Conservation (phyloP, 1,140 invertebrate genomes). For the Drosophila kepulauana region DNA sequence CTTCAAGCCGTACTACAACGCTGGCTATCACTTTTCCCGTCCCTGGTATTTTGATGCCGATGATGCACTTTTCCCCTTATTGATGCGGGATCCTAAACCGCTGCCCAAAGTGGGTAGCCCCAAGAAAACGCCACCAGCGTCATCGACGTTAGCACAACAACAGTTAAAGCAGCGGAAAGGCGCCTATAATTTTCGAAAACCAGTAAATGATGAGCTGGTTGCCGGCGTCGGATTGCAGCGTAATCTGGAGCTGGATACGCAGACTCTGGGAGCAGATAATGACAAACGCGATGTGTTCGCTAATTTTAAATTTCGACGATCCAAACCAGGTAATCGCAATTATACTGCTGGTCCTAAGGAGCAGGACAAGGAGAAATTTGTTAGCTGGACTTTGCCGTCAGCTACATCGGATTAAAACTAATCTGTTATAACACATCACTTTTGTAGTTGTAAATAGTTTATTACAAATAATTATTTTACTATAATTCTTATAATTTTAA, state of each 20-base stretch:
- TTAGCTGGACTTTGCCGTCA: constrained; percentile 75
- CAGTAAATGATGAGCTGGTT: constrained; percentile 41
- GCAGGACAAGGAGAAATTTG: constrained; percentile 72
- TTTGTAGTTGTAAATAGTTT: constrained; percentile 30
- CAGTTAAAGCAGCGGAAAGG: constrained; percentile 73
- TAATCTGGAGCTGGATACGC: constrained; percentile 64
- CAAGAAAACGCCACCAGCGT: constrained; percentile 54
- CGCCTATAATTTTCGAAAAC: constrained; percentile 76
- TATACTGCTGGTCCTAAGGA: constrained; percentile 61
- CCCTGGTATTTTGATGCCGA: constrained; percentile 83
- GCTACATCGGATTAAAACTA: constrained; percentile 49
- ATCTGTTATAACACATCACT: neutral
- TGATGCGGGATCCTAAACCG: constrained; percentile 78
- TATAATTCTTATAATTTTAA: constrained; percentile 57
- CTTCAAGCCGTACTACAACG: constrained; percentile 91
- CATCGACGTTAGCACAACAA: constrained; percentile 45
- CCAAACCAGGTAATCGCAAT: constrained; percentile 68
- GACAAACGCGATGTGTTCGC: constrained; percentile 76
- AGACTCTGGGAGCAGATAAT: constrained; percentile 31
- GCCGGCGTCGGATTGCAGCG: constrained; percentile 65
- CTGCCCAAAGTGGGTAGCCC: constrained; percentile 69
- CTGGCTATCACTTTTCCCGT: constrained; percentile 86
- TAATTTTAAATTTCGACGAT: constrained; percentile 79
- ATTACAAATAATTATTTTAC: constrained; percentile 22
- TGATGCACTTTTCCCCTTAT: constrained; percentile 70